Evolutionary conservation across 2,797 vertebrate species (phyloP).

Genomic region (Catamblyrhynchus diadema): DNA sequence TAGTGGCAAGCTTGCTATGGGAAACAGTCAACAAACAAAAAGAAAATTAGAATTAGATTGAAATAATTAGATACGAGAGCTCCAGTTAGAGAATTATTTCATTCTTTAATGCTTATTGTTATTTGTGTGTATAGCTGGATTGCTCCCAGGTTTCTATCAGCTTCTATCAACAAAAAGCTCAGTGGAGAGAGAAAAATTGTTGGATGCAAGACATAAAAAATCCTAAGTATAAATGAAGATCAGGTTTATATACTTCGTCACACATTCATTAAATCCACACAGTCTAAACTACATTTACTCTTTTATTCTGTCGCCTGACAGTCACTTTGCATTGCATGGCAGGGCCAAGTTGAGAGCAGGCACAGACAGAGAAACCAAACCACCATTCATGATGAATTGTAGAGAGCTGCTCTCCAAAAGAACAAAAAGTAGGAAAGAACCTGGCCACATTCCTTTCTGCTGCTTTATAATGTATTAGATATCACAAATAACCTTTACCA

Average conservation of each 20-base stretch:
- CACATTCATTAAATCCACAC: background rate
- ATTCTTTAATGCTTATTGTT: background rate
- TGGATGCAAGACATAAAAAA: background rate
- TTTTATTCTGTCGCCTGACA: background rate
- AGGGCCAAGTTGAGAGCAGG: background rate
- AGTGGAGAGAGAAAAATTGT: background rate
- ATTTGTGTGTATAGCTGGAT: background rate
- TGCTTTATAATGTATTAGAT: background rate
- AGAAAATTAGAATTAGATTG: background rate
- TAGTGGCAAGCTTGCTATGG: background rate
- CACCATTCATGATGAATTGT: background rate
- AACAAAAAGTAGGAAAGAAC: background rate
- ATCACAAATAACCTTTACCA: background rate
- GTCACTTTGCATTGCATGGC: background rate
- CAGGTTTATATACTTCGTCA: background rate
- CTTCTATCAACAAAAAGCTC: background rate
- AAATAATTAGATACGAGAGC: constrained; percentile 1
- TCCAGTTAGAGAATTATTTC: background rate
- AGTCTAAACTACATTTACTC: background rate
- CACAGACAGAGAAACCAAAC: background rate
- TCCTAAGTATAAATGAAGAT: background rate
- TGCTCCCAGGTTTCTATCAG: background rate
- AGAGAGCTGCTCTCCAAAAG: background rate
- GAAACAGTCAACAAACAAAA: background rate
- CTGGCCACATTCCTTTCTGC: background rate